Evolutionary conservation across 2,888 invertebrate species (phyloP), one percentile per base, ranked within the genome.

Genomic region (Cephus nigrinus): DNA sequence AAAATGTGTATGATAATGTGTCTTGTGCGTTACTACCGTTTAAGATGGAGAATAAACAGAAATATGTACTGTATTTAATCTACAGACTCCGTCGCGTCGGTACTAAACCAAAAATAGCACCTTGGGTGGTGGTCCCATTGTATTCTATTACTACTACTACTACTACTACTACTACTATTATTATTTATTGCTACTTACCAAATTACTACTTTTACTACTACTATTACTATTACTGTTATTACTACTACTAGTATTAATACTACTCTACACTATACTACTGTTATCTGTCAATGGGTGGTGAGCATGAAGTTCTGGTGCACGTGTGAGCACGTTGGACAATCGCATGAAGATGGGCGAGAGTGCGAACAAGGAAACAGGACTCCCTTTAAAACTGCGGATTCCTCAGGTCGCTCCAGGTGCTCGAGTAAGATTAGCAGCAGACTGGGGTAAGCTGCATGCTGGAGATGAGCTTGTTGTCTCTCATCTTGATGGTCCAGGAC

Each of bases 401-500:
- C 80, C 80, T 82, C 83, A 91, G 91, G 89, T 91, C 80, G 87
- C 91, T 80, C 89, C 91, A 79, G 91, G 91, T 78, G 89, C 91
- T 33, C 86, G 89, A 73, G 91, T 91, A 73, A 88, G 89, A 80
- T 85, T 91, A 79, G 87, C 91, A 11, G 91, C 91, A 4, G 91
- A 91, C 76, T 91, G 91, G 91, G 91, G 90, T 69, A 89, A 90
- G 68, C 84, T 91, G 69, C 88, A 88, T 9, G 90, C 89, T 9
- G 91, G 91, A 23, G 91, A 91, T 77, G 91, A 91, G 76, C 81
- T 91, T n/a, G 85, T 90, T 9, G 89, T 91, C 11, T 87, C 85
- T 4, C 89, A 90, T 23, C 78, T 91, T 30, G 91, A 91, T 33
- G 90, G 90, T 72, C 91, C 91, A 33, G 91, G 91, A 33, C 82